Percentiles rank a stretch among this genome's conserved stretches.
phyloP scores from a whole-genome alignment of 1,140 invertebrate genomes.

The Carposina sasakii region DNA sequence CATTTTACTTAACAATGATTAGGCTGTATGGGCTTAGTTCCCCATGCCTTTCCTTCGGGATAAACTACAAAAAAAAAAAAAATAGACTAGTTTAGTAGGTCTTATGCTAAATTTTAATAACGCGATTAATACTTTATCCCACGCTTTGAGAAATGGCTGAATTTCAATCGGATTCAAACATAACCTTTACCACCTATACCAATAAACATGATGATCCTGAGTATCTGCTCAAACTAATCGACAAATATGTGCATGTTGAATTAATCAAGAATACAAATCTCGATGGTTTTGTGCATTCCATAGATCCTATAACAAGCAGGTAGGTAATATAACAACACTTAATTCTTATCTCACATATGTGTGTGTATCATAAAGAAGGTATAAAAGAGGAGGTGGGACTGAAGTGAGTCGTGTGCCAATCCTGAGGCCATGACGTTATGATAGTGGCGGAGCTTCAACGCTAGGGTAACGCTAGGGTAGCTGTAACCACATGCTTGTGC shows the following conservation, averaged over 20 bases:
- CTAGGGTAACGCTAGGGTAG: neutral
- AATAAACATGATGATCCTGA: slow-evolving; percentile 29
- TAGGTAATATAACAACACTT: slow-evolving; percentile 15
- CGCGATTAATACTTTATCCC: too few relatives aligned
- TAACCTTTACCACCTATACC: too few relatives aligned
- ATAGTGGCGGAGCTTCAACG: neutral
- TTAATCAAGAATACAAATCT: slow-evolving; percentile 38
- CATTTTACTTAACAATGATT: too few relatives aligned
- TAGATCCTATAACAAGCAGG: slow-evolving; percentile 50
- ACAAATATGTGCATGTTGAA: slow-evolving; percentile 47
- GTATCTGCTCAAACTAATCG: slow-evolving; percentile 24
- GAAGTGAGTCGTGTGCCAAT: neutral
- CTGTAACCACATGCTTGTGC: neutral
- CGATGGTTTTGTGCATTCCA: slow-evolving; percentile 43
- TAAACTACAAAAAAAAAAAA: too few relatives aligned
- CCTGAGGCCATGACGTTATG: neutral
- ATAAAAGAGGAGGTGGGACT: neutral
- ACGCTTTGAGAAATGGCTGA: too few relatives aligned
- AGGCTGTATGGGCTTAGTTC: too few relatives aligned
- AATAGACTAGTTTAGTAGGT: too few relatives aligned
- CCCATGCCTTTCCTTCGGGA: too few relatives aligned
- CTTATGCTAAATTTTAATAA: too few relatives aligned
- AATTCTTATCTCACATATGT: neutral
- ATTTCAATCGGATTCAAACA: too few relatives aligned
- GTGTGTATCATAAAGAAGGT: neutral